A percentile compares a stretch with the other conserved stretches of the same genome.
phyloP scores from a whole-genome alignment of 1,140 invertebrate species.

The Drosophila gunungcola region DNA sequence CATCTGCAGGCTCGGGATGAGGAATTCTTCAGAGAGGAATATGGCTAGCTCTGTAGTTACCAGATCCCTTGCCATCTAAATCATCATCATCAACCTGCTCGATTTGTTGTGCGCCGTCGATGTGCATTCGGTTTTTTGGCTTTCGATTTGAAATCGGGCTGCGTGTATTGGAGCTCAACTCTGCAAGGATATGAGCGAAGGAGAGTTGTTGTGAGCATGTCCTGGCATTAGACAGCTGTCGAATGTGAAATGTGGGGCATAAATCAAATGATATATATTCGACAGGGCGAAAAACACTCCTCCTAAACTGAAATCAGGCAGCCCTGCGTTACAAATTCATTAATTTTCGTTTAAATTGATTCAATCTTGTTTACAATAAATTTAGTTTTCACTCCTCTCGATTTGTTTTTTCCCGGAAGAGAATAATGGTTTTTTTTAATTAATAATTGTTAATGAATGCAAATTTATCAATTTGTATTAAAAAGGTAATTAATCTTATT shows the following conservation, averaged over 20 bases:
- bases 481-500: too few species aligned
- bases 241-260: conserved; percentile 52
- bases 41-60: background rate
- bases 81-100: conserved; percentile 43
- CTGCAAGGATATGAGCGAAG: conserved; percentile 14
- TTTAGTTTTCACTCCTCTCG: conserved; percentile 4
- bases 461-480: too few species aligned
- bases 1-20: conserved; percentile 21
- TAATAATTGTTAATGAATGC: too few species aligned
- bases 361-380: conserved; percentile 22
- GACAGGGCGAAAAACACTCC: conserved; percentile 27
- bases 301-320: conserved; percentile 26
- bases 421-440: too few species aligned
- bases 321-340: conserved; percentile 21
- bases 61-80: conserved; percentile 27
- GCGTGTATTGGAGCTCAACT: conserved; percentile 10
- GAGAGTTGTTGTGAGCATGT: conserved; percentile 25
- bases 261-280: conserved; percentile 63
- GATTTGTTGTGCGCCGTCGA: conserved; percentile 33
- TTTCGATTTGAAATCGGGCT: conserved; percentile 43
- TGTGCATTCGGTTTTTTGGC: conserved; percentile 59
- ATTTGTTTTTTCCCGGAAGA: background rate
- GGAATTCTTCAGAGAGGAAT: background rate
- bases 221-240: conserved; percentile 70
- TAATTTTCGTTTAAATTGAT: conserved; percentile 26